A percentile compares a stretch with the other conserved stretches of the same genome.
Evolutionary conservation across 23 tunicate species (phyloP).

Genomic region (Phallusia fumigata): DNA sequence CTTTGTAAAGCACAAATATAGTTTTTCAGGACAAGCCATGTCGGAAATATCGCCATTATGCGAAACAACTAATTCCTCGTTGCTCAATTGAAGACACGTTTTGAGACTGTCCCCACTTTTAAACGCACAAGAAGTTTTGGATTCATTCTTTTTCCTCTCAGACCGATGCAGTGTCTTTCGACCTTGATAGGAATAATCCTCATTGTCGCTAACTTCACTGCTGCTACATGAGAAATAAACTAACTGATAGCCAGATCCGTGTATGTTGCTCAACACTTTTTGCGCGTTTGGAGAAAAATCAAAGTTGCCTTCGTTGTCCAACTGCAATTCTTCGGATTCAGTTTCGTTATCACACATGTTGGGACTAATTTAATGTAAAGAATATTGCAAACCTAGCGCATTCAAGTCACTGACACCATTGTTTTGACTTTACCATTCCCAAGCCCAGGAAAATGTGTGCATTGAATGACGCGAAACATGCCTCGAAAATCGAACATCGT

Average conservation of each 20-base stretch:
- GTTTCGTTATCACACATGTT: neutral
- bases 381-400: no score
- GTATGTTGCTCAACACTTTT: neutral
- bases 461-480: neutral
- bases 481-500: neutral
- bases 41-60: neutral
- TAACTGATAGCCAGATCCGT: constrained; percentile 9
- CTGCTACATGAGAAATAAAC: constrained; percentile 18
- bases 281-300: constrained; percentile 12
- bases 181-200: neutral
- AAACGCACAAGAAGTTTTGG: neutral
- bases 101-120: neutral
- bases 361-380: no score
- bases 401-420: no score
- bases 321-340: neutral
- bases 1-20: neutral
- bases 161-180: neutral
- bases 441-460: neutral
- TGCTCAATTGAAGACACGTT: neutral
- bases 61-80: neutral
- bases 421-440: neutral
- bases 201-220: constrained; percentile 7
- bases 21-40: neutral
- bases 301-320: neutral
- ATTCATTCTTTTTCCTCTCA: neutral